These are phyloP conservation scores for Zele albiditarsus DNA, from an alignment of 2,888 invertebrate genomes.

Conservation along the genomic window DNA sequence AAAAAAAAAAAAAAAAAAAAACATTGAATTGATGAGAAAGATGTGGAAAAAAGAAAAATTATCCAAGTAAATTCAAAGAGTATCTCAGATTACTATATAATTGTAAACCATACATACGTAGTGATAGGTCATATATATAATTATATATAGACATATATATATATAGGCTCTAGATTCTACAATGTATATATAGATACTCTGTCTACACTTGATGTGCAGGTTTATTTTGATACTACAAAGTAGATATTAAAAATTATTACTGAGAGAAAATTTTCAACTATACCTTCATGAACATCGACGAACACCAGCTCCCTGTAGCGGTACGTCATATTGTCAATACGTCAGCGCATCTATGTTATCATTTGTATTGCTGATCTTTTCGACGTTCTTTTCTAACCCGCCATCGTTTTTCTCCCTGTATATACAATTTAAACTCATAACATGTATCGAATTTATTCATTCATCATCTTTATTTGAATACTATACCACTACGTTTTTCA, in stretches of 20 bases:
- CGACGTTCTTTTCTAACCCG: constrained; percentile 36
- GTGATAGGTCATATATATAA: not conserved
- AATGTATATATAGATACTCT: constrained; percentile 68
- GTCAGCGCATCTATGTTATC: not conserved
- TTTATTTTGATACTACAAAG: constrained; percentile 71
- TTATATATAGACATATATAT: not conserved
- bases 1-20: constrained; percentile 39
- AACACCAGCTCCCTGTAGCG: constrained; percentile 60
- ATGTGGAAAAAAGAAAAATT: constrained; percentile 29
- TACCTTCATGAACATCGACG: constrained; percentile 67
- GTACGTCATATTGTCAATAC: not conserved
- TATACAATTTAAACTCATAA: not conserved
- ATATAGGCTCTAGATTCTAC: constrained; percentile 51
- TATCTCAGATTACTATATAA: not conserved
- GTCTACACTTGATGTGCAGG: constrained; percentile 68
- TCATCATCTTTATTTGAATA: not conserved
- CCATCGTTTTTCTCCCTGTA: constrained; percentile 5
- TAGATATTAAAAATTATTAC: constrained; percentile 47
- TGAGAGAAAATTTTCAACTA: constrained; percentile 51
- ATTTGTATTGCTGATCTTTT: not conserved
- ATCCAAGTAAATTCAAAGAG: not conserved
- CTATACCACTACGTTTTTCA: not conserved
- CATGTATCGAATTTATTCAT: not conserved
- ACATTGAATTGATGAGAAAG: constrained; percentile 21
- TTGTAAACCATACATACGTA: not conserved